Evolutionary conservation across 2,113 vertebrate species (phyloP).

Genomic region (Oostethus manadensis): DNA sequence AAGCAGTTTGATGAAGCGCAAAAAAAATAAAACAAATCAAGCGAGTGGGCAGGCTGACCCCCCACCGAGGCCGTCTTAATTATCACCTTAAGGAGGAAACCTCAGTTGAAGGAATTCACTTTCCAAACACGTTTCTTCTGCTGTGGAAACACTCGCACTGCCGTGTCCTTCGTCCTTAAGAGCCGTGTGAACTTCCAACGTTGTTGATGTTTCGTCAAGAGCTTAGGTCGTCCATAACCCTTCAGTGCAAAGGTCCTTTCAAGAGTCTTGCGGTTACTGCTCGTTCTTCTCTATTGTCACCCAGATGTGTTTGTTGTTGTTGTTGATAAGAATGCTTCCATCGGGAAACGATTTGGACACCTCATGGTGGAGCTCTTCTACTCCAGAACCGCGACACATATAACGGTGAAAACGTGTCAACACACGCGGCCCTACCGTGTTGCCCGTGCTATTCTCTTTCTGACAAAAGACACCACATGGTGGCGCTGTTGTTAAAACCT

Average conservation of each 20-base stretch:
- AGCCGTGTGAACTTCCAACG: neutral
- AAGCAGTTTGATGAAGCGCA: slow-evolving; percentile 13
- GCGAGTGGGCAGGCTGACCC: neutral
- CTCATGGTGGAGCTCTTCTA: too few species aligned
- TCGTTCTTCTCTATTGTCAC: neutral
- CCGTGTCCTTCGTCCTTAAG: slow-evolving; percentile 5
- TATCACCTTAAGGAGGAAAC: slow-evolving; percentile 28
- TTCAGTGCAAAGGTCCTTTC: neutral
- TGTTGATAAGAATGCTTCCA: neutral
- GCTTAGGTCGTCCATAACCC: slow-evolving; percentile 6
- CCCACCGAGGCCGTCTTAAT: slow-evolving; percentile 29
- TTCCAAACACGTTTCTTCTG: slow-evolving; percentile 28
- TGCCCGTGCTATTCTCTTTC: too few species aligned
- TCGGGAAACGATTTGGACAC: too few species aligned
- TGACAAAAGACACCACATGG: too few species aligned
- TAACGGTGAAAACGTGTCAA: too few species aligned
- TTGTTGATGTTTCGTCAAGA: slow-evolving; percentile 20
- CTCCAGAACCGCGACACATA: too few species aligned
- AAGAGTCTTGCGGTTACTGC: neutral
- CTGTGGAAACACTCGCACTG: slow-evolving; percentile 47
- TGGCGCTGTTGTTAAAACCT: too few species aligned
- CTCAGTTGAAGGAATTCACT: slow-evolving; percentile 28
- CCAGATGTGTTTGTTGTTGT: neutral
- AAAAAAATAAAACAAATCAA: neutral
- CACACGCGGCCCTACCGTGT: too few species aligned